A percentile compares a stretch with the other conserved stretches of the same genome.
phyloP scores from a whole-genome alignment of 2,113 vertebrate genomes.

The Ornithorhynchus anatinus region DNA sequence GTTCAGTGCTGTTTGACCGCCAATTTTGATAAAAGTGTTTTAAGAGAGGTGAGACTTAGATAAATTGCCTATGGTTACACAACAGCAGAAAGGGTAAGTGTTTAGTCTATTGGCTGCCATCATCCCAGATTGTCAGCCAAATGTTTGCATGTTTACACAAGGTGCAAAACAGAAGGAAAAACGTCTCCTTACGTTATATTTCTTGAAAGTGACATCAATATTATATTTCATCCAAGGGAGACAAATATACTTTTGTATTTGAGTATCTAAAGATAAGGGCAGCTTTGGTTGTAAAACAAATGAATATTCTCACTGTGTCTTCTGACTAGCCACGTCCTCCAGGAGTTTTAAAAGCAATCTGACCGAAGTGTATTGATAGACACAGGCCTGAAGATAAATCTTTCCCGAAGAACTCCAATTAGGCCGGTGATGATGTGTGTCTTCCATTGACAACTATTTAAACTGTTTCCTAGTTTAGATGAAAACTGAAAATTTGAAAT shows the following conservation, averaged over 20 bases:
- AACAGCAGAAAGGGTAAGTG: conserved; percentile 69
- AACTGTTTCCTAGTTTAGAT: too few relatives aligned
- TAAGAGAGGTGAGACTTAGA: conserved; percentile 95
- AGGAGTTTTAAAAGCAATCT: conserved; percentile 33
- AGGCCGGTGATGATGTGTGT: conserved; percentile 22
- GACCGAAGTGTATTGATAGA: not conserved
- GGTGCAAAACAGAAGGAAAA: conserved; percentile 57
- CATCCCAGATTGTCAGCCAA: conserved; percentile 48
- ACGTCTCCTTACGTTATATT: conserved; percentile 54
- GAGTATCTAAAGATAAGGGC: conserved; percentile 62
- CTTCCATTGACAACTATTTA: fast-evolving
- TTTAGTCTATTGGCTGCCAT: conserved; percentile 61
- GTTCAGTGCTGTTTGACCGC: conserved; percentile 87
- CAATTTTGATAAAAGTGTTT: conserved; percentile 98
- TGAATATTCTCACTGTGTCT: conserved; percentile 37
- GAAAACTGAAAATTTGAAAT: too few relatives aligned
- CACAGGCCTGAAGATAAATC: conserved; percentile 29
- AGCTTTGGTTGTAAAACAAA: conserved; percentile 65
- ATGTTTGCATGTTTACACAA: conserved; percentile 69
- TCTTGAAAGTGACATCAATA: conserved; percentile 68
- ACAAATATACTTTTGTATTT: conserved; percentile 63
- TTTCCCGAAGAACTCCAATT: not conserved
- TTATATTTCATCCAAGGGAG: conserved; percentile 67
- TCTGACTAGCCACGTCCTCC: conserved; percentile 22
- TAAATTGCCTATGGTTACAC: conserved; percentile 83